Percentiles rank a stretch among this genome's conserved stretches.
These are phyloP conservation scores for Drosophila antonietae DNA, from an alignment of 2,888 invertebrate genomes.

Conservation along the genomic window DNA sequence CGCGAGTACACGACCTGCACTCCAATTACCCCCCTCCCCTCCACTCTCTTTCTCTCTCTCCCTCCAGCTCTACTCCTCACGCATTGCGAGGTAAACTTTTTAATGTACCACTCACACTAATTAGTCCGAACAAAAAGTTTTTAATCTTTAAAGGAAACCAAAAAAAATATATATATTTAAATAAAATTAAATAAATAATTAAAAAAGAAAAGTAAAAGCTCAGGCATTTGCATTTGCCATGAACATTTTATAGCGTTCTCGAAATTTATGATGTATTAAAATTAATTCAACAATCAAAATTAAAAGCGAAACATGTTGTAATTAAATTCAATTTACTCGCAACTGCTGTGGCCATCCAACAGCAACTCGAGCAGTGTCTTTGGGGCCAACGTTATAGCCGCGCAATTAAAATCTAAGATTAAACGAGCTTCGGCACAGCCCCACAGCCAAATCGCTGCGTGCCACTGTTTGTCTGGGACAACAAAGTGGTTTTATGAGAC, in stretches of 20 bases:
- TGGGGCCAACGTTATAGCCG: conserved; percentile 62
- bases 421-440: conserved; percentile 65
- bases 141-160: conserved; percentile 23
- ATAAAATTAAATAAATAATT: neutral
- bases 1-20: conserved; percentile 29
- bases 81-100: conserved; percentile 29
- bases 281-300: conserved; percentile 69
- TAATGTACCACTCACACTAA: conserved; percentile 66
- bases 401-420: conserved; percentile 77
- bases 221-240: conserved; percentile 46
- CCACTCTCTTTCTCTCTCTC: too few relatives aligned
- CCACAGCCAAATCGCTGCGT: conserved; percentile 23
- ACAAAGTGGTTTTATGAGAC: conserved; percentile 70
- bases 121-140: conserved; percentile 55
- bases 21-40: too few relatives aligned
- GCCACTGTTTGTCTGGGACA: conserved; percentile 44
- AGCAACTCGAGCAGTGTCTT: conserved; percentile 27
- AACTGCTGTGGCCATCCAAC: conserved; percentile 46
- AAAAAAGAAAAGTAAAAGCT: conserved; percentile 14
- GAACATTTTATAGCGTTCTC: conserved; percentile 45
- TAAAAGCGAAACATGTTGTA: conserved; percentile 61
- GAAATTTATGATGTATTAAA: conserved; percentile 72
- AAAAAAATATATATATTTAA: neutral
- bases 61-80: too few relatives aligned
- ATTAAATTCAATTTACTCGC: conserved; percentile 79